These are phyloP conservation scores for Sinocyclocheilus grahami DNA, from an alignment of 2,113 vertebrate genomes.

Conservation along the genomic window DNA sequence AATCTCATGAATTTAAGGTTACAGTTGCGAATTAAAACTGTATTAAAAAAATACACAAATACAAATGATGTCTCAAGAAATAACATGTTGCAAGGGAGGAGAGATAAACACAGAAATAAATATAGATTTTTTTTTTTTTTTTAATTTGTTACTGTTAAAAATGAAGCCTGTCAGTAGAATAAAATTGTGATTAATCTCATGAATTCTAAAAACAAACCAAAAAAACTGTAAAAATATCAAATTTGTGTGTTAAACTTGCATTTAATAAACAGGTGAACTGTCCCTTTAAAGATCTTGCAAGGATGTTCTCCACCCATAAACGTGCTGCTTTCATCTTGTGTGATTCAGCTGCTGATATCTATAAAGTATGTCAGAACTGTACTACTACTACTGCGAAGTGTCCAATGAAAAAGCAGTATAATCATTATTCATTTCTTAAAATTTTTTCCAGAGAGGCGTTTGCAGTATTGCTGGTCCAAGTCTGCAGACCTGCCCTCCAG, in stretches of 20 bases:
- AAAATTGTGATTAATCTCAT: too few relatives aligned
- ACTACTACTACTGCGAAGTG: too few relatives aligned
- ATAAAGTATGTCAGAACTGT: not conserved
- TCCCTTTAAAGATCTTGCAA: not conserved
- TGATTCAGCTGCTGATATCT: not conserved
- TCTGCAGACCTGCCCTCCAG: conserved; percentile 81
- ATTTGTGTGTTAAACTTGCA: not conserved
- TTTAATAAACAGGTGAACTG: not conserved
- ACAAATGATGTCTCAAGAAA: not conserved
- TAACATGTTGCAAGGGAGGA: not conserved
- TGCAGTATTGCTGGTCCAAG: conserved; percentile 83
- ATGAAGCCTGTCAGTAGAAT: not conserved
- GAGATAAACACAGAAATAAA: not conserved
- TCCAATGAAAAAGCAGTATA: not conserved
- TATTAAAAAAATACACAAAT: not conserved
- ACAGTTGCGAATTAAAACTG: not conserved
- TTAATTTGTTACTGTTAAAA: not conserved
- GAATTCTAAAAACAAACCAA: not conserved
- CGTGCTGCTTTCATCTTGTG: not conserved
- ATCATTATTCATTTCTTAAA: not conserved
- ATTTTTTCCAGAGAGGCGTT: conserved; percentile 81
- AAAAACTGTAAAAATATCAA: not conserved
- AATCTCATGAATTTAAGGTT: not conserved
- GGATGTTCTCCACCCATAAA: not conserved
- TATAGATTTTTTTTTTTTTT: too few relatives aligned